Base-by-base conservation (phyloP, 2,888 invertebrate genomes). In the Apamea anceps region DNA sequence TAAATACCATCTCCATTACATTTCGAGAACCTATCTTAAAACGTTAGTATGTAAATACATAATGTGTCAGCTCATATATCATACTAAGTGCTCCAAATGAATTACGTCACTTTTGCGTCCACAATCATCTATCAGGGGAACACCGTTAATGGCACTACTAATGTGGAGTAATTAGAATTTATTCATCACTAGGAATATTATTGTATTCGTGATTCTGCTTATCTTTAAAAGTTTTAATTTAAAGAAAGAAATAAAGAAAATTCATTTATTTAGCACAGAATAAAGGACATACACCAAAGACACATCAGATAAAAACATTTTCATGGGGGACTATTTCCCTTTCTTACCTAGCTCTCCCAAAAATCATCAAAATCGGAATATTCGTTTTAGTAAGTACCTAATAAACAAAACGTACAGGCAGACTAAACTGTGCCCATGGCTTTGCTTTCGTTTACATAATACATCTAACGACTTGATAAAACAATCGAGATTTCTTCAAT, bases 41-140 rank as follows among this genome's bases (percentile, higher is more conserved):
- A 83, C 82, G 70, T 48, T 67, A 57, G 42, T 72, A 74, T 72
- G 68, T 82, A 67, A 65, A 80, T 83, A 85, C 62, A 54, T 84
- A 68, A 72, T 72, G 42, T 75, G 74, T 68, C 37, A 66, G 75
- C 80, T 80, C 88, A 65, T 89, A 85, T 88, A 89, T 89, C 88
- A 88, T 72, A 68, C 63, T 89, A 87, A 89, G 89, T 87, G 88
- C 87, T 87, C 21, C 48, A 54, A 71, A 54, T 48, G 76, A 80
- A 72, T 65, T 77, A 62, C 84, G 88, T 87, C 87, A 85, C 83
- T 85, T 85, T 80, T 73, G 65, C 70, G 78, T 73, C 77, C 45
- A 60, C 37, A 70, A 62, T 32, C 81, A 88, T 86, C 80, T 75
- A 75, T 89, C 88, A 87, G 75, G 25, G 42, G 60, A 66, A 65